A percentile compares a stretch with the other conserved stretches of the same genome.
phyloP scores from a whole-genome alignment of 1,140 invertebrate genomes.

The Drosophila paulistorum region DNA sequence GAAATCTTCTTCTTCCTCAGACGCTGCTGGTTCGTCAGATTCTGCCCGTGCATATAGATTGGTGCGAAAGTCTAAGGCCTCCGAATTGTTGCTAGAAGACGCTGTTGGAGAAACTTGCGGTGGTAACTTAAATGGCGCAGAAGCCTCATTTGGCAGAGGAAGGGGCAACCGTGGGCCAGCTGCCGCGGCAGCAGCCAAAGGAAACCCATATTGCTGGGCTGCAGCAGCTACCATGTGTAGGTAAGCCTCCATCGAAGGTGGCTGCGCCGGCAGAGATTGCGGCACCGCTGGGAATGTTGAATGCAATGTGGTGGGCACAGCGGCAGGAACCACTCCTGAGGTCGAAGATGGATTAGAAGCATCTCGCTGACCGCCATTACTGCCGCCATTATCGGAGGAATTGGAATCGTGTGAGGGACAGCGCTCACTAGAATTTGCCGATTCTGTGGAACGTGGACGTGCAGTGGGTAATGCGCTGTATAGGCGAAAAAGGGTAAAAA shows the following conservation, averaged over 20 bases:
- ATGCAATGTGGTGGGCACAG: slow-evolving; percentile 83
- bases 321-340: slow-evolving; percentile 72
- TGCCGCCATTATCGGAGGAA: slow-evolving; percentile 85
- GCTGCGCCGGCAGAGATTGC: slow-evolving; percentile 87
- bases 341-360: slow-evolving; percentile 75
- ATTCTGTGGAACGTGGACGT: slow-evolving; percentile 91
- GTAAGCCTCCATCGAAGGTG: slow-evolving; percentile 91
- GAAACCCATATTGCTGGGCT: slow-evolving; percentile 88
- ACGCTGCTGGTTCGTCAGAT: slow-evolving; percentile 81
- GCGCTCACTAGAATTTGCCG: slow-evolving; percentile 87
- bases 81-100: slow-evolving; percentile 70
- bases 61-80: slow-evolving; percentile 77
- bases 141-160: slow-evolving; percentile 85
- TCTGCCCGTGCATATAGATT: slow-evolving; percentile 68
- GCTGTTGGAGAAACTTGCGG: slow-evolving; percentile 81
- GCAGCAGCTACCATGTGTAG: slow-evolving; percentile 87
- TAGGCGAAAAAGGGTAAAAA: slow-evolving; percentile 73
- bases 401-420: slow-evolving; percentile 88
- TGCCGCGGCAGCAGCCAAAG: slow-evolving; percentile 85
- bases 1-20: slow-evolving; percentile 84
- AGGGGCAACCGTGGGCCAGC: slow-evolving; percentile 84
- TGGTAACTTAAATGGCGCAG: slow-evolving; percentile 81
- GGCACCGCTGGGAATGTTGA: slow-evolving; percentile 78
- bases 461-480: slow-evolving; percentile 90
- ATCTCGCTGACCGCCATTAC: slow-evolving; percentile 51